phyloP scores from a whole-genome alignment of 2,888 invertebrate species.

The Mellilla xanthometata region DNA sequence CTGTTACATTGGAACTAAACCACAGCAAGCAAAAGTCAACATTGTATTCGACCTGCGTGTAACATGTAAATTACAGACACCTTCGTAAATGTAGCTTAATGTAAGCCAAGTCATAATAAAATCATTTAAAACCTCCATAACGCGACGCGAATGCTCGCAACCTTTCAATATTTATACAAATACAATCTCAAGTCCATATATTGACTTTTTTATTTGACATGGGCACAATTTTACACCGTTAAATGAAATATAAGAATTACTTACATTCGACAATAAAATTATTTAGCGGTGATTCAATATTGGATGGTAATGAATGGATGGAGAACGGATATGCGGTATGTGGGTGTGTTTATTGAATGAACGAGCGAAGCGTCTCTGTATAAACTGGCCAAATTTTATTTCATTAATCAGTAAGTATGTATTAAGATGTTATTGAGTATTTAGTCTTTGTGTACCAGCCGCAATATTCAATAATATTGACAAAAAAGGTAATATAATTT shows the following conservation, averaged over 20 bases:
- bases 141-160: conserved; percentile 29
- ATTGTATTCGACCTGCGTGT: conserved; percentile 11
- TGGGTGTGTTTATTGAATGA: conserved; percentile 9
- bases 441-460: too few relatives aligned
- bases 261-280: background rate
- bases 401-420: too few relatives aligned
- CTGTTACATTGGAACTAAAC: background rate
- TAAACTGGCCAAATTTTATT: too few relatives aligned
- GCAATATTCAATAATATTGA: too few relatives aligned
- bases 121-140: conserved; percentile 38
- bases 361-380: too few relatives aligned
- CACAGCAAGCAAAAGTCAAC: conserved; percentile 4
- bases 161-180: conserved; percentile 26
- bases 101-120: conserved; percentile 35
- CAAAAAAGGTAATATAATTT: too few relatives aligned
- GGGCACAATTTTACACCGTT: conserved; percentile 4
- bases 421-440: too few relatives aligned
- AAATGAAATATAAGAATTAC: background rate
- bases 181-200: conserved; percentile 30
- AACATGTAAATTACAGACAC: conserved; percentile 37
- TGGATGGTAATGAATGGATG: conserved; percentile 10
- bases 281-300: conserved; percentile 10
- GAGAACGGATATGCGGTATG: conserved; percentile 4
- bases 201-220: conserved; percentile 24
- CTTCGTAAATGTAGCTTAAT: conserved; percentile 38